Conservation (phyloP, 2,888 invertebrate genomes). For the Catocala fraxini region DNA sequence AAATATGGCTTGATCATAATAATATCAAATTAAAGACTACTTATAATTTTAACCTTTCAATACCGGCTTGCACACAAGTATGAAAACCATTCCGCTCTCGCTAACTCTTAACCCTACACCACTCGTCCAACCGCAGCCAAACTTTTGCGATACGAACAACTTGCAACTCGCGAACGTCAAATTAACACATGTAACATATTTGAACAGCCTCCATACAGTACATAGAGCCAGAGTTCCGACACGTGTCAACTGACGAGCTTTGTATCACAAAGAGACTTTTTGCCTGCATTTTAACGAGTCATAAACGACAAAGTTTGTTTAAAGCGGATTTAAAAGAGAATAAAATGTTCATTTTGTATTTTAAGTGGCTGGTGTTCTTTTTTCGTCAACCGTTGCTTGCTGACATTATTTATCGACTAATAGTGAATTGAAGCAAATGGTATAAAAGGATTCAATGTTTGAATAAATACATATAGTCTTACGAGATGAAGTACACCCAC, state of each 20-base stretch:
- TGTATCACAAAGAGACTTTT: constrained; percentile 4
- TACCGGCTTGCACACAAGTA: no score
- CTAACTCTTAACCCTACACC: background rate
- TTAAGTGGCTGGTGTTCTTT: no score
- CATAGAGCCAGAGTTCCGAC: constrained; percentile 2
- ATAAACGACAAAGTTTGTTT: background rate
- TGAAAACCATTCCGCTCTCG: background rate
- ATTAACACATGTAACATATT: constrained; percentile 49
- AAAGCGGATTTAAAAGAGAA: background rate
- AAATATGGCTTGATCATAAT: no score
- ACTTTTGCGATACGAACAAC: constrained; percentile 54
- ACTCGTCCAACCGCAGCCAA: constrained; percentile 19
- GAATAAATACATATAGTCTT: no score
- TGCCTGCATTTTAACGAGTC: background rate
- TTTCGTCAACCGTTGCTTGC: no score
- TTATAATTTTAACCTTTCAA: no score
- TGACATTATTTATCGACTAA: no score
- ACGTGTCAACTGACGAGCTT: constrained; percentile 7
- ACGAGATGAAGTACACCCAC: no score
- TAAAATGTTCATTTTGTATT: background rate
- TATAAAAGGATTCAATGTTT: no score
- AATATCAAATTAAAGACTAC: no score
- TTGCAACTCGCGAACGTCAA: constrained; percentile 50
- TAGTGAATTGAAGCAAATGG: no score
- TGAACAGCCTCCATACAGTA: constrained; percentile 25